A percentile compares a stretch with the other conserved stretches of the same genome.
These are phyloP conservation scores for Ephestia elutella DNA, from an alignment of 1,140 invertebrate species.

Conservation along the genomic window DNA sequence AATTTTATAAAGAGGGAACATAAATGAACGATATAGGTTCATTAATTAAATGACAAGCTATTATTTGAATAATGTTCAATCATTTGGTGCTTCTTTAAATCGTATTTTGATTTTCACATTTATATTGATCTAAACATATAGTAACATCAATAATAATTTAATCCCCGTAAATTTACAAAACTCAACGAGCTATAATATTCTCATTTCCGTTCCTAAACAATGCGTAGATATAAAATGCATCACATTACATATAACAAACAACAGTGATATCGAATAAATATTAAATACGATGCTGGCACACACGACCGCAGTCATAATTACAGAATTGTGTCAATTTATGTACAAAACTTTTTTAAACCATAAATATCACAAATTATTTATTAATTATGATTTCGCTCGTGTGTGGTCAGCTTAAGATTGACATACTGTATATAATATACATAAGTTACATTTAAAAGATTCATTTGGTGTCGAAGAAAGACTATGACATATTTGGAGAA, in stretches of 20 bases:
- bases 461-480: slow-evolving; percentile 43
- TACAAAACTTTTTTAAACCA: neutral
- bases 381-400: slow-evolving; percentile 7
- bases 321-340: neutral
- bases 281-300: slow-evolving; percentile 7
- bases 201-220: slow-evolving; percentile 16
- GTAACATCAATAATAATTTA: slow-evolving; percentile 37
- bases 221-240: slow-evolving; percentile 23
- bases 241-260: slow-evolving; percentile 19
- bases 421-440: slow-evolving; percentile 9
- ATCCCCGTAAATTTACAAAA: slow-evolving; percentile 53
- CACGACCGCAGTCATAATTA: neutral
- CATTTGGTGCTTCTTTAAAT: no score
- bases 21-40: no score
- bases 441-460: slow-evolving; percentile 13
- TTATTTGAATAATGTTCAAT: no score
- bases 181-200: slow-evolving; percentile 35
- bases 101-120: neutral
- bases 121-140: slow-evolving; percentile 8
- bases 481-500: slow-evolving; percentile 41
- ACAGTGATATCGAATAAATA: slow-evolving; percentile 14
- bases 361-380: neutral
- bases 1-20: no score
- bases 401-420: slow-evolving; percentile 12
- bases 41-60: no score